Conservation (phyloP, 2,797 vertebrate genomes). For the Eutrigla gurnardus region DNA sequence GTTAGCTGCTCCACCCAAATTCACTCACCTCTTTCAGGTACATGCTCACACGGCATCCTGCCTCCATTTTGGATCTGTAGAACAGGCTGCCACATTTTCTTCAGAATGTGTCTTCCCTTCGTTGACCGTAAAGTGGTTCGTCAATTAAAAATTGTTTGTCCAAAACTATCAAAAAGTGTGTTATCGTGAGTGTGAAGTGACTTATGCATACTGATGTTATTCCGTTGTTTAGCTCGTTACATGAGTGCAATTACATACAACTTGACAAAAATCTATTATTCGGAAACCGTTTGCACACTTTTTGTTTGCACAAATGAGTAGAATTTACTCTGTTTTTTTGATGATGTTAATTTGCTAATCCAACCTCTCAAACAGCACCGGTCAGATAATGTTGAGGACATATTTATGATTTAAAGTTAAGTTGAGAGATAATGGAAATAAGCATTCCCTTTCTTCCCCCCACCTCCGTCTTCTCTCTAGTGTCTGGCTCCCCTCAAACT, state of each 20-base stretch:
- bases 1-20: constrained; percentile 8
- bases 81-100: neutral
- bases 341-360: neutral
- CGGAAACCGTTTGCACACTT: neutral
- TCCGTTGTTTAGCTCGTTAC: neutral
- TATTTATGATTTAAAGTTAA: neutral
- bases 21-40: constrained; percentile 50
- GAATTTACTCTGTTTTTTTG: neutral
- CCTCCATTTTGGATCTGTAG: constrained; percentile 39
- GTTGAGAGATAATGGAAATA: neutral
- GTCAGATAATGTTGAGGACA: neutral
- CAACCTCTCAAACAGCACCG: neutral
- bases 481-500: neutral
- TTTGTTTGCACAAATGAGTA: neutral
- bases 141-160: neutral
- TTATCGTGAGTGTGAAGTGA: neutral
- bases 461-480: constrained; percentile 25
- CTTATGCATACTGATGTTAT: neutral
- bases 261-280: neutral
- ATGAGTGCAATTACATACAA: neutral
- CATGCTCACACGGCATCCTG: neutral
- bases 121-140: neutral
- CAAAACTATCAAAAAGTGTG: neutral
- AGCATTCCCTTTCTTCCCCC: neutral
- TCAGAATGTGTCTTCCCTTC: neutral